phyloP scores from a whole-genome alignment of 2,888 invertebrate species.

The Leucozona laternaria region DNA sequence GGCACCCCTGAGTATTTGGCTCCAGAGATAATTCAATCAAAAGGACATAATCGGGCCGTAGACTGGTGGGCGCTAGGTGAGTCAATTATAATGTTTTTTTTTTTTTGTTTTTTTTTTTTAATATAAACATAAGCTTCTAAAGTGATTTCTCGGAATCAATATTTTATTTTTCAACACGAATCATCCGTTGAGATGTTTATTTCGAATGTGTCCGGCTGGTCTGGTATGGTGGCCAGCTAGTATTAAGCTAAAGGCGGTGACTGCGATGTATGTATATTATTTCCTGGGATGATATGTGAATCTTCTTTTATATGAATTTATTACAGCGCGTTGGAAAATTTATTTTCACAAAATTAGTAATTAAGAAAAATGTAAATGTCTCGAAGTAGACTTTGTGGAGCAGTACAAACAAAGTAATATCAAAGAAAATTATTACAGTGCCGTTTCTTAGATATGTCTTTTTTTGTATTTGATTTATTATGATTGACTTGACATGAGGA shows the following conservation, averaged over 20 bases:
- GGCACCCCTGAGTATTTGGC: conserved; percentile 99
- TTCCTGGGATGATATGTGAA: conserved; percentile 14
- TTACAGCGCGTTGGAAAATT: conserved; percentile 14
- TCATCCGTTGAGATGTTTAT: conserved; percentile 27
- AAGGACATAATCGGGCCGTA: conserved; percentile 98
- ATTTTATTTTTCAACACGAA: conserved; percentile 33
- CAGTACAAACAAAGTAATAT: conserved; percentile 26
- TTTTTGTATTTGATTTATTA: conserved; percentile 37
- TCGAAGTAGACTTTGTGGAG: conserved; percentile 49
- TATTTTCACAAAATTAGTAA: conserved; percentile 53
- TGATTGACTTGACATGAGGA: conserved; percentile 46
- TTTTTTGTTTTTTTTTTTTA: background rate
- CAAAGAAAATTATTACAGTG: conserved; percentile 31
- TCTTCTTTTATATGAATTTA: conserved; percentile 16
- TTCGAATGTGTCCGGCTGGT: conserved; percentile 43
- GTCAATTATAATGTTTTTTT: conserved; percentile 75
- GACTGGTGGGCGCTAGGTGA: conserved; percentile 99
- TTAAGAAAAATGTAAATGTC: background rate
- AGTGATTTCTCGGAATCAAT: conserved; percentile 23
- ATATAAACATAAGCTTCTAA: background rate
- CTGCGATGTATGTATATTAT: background rate
- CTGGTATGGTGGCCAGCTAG: conserved; percentile 15
- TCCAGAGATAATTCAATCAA: conserved; percentile 98
- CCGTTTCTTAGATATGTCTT: conserved; percentile 6
- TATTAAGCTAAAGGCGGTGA: conserved; percentile 3